Evolutionary conservation across 2,113 vertebrate genomes (phyloP).

Genomic region (Perccottus glenii): DNA sequence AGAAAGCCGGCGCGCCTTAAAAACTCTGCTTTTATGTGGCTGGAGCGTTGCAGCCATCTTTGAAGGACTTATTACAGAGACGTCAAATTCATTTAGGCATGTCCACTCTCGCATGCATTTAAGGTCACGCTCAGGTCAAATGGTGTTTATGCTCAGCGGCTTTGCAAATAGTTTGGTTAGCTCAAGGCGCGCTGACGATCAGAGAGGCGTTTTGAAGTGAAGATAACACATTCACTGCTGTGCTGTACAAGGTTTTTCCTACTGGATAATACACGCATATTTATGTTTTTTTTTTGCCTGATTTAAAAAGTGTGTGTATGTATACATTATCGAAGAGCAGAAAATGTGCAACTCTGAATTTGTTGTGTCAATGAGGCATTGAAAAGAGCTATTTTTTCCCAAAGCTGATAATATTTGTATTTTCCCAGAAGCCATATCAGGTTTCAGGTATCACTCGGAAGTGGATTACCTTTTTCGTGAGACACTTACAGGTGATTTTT

Average conservation of each 20-base stretch:
- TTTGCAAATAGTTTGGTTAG: slow-evolving; percentile 22
- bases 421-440: too few species aligned
- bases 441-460: too few species aligned
- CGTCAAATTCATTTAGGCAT: slow-evolving; percentile 27
- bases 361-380: too few species aligned
- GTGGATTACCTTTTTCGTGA: too few species aligned
- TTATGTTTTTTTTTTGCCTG: not conserved
- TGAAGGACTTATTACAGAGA: slow-evolving; percentile 46
- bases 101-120: slow-evolving; percentile 38
- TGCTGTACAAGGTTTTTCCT: slow-evolving; percentile 1
- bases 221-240: not conserved
- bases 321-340: too few species aligned
- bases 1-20: slow-evolving; percentile 30
- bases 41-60: slow-evolving; percentile 38
- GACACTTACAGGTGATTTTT: too few species aligned
- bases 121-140: slow-evolving; percentile 39
- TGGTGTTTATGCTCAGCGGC: slow-evolving; percentile 20
- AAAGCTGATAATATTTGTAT: too few species aligned
- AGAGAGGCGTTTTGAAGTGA: slow-evolving; percentile 15
- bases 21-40: slow-evolving; percentile 47
- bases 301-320: not conserved
- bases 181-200: slow-evolving; percentile 24
- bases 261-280: slow-evolving; percentile 6
- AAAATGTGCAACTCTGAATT: too few species aligned
- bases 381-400: too few species aligned